phyloP scores from a whole-genome alignment of 1,140 invertebrate species.

The Manduca sexta region DNA sequence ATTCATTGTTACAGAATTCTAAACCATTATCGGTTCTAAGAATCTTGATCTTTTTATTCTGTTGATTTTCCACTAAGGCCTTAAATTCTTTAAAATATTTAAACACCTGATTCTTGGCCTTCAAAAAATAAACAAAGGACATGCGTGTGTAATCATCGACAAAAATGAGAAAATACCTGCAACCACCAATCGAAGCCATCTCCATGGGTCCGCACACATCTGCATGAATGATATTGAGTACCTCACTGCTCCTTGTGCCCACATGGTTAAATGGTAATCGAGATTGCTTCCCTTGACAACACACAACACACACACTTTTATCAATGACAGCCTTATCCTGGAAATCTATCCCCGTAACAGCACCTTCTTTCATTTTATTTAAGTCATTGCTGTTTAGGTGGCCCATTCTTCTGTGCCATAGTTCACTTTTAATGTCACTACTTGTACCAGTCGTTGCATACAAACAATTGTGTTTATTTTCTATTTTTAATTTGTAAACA shows the following conservation, averaged over 20 bases:
- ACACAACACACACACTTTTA: constrained; percentile 8
- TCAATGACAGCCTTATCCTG: constrained; percentile 7
- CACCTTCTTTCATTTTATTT: constrained; percentile 14
- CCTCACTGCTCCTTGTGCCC: background rate
- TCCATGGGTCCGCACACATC: constrained; percentile 42
- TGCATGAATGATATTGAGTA: constrained; percentile 28
- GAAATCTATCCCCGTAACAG: constrained; percentile 8
- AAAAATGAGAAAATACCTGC: constrained; percentile 30
- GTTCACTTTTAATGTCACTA: background rate
- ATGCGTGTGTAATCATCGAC: constrained; percentile 12
- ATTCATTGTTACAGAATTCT: constrained; percentile 15
- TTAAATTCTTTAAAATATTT: constrained; percentile 20
- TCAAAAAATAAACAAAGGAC: background rate
- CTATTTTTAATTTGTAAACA: constrained; percentile 11
- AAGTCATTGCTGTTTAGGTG: constrained; percentile 16
- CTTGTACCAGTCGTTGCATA: constrained; percentile 4
- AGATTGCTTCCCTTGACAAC: constrained; percentile 19
- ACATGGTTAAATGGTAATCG: constrained; percentile 9
- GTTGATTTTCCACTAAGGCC: constrained; percentile 9
- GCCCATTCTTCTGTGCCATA: constrained; percentile 15
- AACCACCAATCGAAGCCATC: constrained; percentile 13
- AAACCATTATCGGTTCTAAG: constrained; percentile 31
- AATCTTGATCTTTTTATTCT: constrained; percentile 14
- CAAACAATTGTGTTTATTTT: constrained; percentile 1
- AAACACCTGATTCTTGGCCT: constrained; percentile 24